Conservation (phyloP, 2,888 invertebrate species). For the Drosophila longiperda region DNA sequence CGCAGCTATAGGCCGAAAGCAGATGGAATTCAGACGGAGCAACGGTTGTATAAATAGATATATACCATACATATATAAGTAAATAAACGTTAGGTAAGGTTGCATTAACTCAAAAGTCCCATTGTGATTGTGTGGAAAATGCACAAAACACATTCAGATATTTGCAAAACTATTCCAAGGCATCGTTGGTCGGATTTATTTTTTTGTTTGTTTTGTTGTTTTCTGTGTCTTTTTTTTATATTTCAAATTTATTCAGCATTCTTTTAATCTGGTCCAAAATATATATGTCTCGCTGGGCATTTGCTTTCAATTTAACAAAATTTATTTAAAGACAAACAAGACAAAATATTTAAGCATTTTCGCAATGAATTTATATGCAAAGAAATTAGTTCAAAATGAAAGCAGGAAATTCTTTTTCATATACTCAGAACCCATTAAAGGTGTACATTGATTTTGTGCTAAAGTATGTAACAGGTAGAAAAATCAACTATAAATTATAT, state of each 20-base stretch:
- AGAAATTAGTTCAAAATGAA: neutral
- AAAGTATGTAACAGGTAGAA: neutral
- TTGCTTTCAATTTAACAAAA: constrained; percentile 34
- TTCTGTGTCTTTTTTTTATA: constrained; percentile 49
- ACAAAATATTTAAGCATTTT: constrained; percentile 2
- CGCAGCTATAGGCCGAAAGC: constrained; percentile 18
- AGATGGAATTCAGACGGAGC: constrained; percentile 29
- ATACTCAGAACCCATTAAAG: neutral
- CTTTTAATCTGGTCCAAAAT: constrained; percentile 33
- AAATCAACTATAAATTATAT: neutral
- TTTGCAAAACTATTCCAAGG: constrained; percentile 49
- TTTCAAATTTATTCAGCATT: constrained; percentile 26
- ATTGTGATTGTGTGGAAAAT: constrained; percentile 50
- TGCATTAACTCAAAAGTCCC: constrained; percentile 18
- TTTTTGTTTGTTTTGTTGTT: constrained; percentile 56
- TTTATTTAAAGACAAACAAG: constrained; percentile 50
- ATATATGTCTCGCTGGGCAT: constrained; percentile 58
- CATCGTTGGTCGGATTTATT: constrained; percentile 11
- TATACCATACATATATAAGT: constrained; percentile 4
- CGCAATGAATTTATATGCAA: constrained; percentile 3
- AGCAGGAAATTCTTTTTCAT: neutral
- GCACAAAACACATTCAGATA: constrained; percentile 24
- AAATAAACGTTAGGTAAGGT: constrained; percentile 17
- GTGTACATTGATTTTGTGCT: neutral
- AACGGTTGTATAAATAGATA: neutral